Evolutionary conservation across 2,113 vertebrate species (phyloP), one percentile per base, ranked within the genome.

Genomic region (Manacus vitellinus): DNA sequence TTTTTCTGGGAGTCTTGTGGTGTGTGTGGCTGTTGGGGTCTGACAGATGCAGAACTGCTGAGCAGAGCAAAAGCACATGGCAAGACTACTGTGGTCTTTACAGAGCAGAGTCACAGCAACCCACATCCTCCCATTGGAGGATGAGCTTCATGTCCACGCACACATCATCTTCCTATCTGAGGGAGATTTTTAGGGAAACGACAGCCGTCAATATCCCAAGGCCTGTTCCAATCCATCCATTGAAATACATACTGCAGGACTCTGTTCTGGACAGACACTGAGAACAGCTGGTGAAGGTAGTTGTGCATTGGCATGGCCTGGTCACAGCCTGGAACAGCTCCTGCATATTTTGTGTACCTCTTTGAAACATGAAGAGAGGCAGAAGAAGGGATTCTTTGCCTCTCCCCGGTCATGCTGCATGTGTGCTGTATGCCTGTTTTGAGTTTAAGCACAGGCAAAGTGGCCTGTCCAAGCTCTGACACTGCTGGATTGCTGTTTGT

Each of bases 1-100:
- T 85, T 85, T 80, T 63, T 46, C 7, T 63, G 37, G 6, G 20
- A 30, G n/a, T 84, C 19, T 86, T 4, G 0, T 27, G 14, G 23
- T 31, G 22, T 2, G 0, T 22, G 5, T 59, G 25, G 8, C 59
- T 5, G 0, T 47, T 23, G n/a, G 0, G 1, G 4, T 66, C 49
- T 51, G 35, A 37, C 14, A 59, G 22, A 25, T 54, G 14, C n/a
- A 61, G 56, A 77, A 37, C 14, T 76, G 5, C 65, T 67, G 21
- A 66, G 23, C 52, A 31, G 37, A 27, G 35, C 31, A 49, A 31
- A 76, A 76, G 7, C 6, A 15, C 12, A 6, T 44, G 41, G 33
- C 18, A 61, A 67, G 44, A 31, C 27, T 66, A 5, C 12, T 28
- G 19, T 37, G 16, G 30, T 81, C 31, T 21, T 5, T 51, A 17